Evolutionary conservation across 1,140 invertebrate genomes (phyloP), one percentile per base, ranked within the genome.

Genomic region (Cydia amplana): DNA sequence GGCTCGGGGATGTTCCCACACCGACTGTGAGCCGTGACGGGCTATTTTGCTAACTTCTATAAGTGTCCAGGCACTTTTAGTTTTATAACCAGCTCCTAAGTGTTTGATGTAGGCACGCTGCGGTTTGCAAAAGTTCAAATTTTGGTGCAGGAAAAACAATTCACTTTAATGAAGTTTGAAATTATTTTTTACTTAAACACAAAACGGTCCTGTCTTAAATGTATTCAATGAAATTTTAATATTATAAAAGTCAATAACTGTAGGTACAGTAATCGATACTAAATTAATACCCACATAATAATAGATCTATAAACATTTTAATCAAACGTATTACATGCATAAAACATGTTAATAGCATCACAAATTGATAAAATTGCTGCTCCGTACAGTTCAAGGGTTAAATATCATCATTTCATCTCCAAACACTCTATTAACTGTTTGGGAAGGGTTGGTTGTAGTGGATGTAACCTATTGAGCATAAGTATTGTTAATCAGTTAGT

Each of bases 1-100:
- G 77, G 72, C 73, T 72, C 77, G 64, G 78, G 72, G 72, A 77
- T 75, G 85, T 91, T 92, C 91, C 82, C 90, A 92, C 91, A 91
- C 79, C 70, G 78, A 74, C 80, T 82, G 80, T 76, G 83, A 78
- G 81, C 84, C 88, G 79, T 87, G 85, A 90, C 91, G 83, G 76
- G 65, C 77, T 81, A 85, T 88, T 92, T 91, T 78, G 89, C 89
- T 89, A 89, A 88, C 83, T 88, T 91, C 78, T 82, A 79, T 79
- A 80, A 79, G 77, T 78, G 78, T 75, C 75, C 80, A 80, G 87
- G 82, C 82, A 79, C 81, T 78, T 75, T 77, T 79, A 65, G 65
- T 70, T 40, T 32, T 70, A 36, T 40, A 70, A 70, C 32, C 9
- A 70, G n/a, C 16, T 32, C 28, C 18, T 36, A 40, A 70, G 32